phyloP scores from a whole-genome alignment of 2,888 invertebrate species.

The Choristoneura rosaceana region DNA sequence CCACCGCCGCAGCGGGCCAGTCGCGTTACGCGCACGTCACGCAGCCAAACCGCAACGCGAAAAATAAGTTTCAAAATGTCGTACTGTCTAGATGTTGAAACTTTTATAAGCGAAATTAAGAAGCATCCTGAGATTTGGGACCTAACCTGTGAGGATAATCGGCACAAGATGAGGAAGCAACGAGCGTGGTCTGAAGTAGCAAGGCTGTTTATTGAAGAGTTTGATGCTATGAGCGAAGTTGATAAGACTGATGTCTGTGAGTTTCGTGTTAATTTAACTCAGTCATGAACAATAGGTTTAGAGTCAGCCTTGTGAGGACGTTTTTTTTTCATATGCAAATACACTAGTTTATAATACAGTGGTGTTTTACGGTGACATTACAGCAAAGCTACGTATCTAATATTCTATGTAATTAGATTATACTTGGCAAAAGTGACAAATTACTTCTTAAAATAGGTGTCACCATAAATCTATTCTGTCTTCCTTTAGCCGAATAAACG shows the following conservation, averaged over 20 bases:
- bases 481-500: too few relatives aligned
- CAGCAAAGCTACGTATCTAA: too few relatives aligned
- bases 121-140: conserved; percentile 71
- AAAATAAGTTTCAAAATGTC: conserved; percentile 49
- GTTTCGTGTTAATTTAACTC: conserved; percentile 49
- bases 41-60: conserved; percentile 48
- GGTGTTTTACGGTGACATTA: neutral
- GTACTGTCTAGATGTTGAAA: conserved; percentile 65
- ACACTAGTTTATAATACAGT: neutral
- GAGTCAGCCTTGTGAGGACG: too few relatives aligned
- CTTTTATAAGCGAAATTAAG: conserved; percentile 71
- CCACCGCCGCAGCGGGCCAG: conserved; percentile 53
- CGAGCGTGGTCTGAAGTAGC: conserved; percentile 69
- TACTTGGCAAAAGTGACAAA: neutral
- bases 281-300: too few relatives aligned
- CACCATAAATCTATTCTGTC: too few relatives aligned
- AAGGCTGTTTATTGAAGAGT: conserved; percentile 62
- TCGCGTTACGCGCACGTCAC: conserved; percentile 55
- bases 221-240: conserved; percentile 58
- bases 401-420: too few relatives aligned
- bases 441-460: neutral
- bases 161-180: conserved; percentile 58
- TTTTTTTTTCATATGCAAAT: neutral
- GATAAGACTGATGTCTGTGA: conserved; percentile 70
- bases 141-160: conserved; percentile 58